Conservation (phyloP, 2,797 vertebrate genomes). For the Scyliorhinus canicula region DNA sequence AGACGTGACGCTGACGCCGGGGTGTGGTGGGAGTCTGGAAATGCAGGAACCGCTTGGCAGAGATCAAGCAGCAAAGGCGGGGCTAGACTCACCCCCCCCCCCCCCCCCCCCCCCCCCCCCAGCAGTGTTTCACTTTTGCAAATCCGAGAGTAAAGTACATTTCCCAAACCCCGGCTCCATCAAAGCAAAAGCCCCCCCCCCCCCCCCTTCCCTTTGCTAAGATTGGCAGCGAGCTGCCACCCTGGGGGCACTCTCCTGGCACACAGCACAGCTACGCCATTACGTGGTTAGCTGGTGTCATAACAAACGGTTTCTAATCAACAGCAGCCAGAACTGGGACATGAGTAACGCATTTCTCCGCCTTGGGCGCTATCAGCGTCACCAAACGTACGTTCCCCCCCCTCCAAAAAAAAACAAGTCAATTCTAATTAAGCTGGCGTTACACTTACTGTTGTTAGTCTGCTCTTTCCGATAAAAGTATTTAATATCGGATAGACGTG, state of each 20-base stretch:
- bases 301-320: neutral
- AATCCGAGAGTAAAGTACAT: too few species aligned
- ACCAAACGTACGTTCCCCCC: neutral
- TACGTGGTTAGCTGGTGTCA: conserved; percentile 20
- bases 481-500: neutral
- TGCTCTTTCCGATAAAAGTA: neutral
- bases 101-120: too few species aligned
- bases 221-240: too few species aligned
- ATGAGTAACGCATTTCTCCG: neutral
- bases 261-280: neutral
- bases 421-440: neutral
- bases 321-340: neutral
- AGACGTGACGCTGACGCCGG: conserved; percentile 20
- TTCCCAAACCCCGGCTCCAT: too few species aligned
- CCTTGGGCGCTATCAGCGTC: neutral
- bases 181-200: too few species aligned
- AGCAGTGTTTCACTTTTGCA: neutral
- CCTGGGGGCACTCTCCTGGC: neutral
- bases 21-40: conserved; percentile 29
- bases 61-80: neutral
- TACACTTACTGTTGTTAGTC: neutral
- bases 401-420: neutral
- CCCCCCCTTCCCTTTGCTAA: too few species aligned
- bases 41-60: neutral
- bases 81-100: too few species aligned